A percentile compares a stretch with the other conserved stretches of the same genome.
Conservation (phyloP, 2,113 vertebrate species). For the Pampusana beccarii region DNA sequence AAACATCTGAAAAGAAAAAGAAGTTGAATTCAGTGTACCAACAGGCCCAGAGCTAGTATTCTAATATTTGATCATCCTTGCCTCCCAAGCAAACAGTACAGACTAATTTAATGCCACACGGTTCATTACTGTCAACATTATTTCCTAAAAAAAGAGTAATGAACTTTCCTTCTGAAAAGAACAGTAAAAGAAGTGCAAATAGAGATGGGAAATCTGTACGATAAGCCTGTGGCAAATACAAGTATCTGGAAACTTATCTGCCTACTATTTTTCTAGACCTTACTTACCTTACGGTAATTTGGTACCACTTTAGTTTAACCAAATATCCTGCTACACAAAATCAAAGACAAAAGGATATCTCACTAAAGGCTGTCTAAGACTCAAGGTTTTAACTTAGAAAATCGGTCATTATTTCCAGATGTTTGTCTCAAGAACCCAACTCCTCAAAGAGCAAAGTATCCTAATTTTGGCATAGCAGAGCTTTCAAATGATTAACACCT, state of each 20-base stretch:
- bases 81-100: background rate
- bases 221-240: background rate
- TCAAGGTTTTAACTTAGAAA: background rate
- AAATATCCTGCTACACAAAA: background rate
- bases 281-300: background rate
- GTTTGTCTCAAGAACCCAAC: background rate
- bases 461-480: background rate
- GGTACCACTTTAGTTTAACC: background rate
- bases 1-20: background rate
- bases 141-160: background rate
- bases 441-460: background rate
- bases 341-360: background rate
- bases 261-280: background rate
- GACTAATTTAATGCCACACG: background rate
- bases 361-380: background rate
- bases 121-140: background rate
- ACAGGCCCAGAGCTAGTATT: background rate
- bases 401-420: background rate
- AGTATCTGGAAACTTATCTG: background rate
- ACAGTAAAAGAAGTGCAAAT: background rate
- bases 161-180: background rate
- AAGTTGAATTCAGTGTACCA: background rate
- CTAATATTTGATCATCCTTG: background rate
- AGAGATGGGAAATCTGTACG: background rate
- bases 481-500: background rate